Base-by-base conservation (phyloP, 2,888 invertebrate genomes). In the Nymphalis urticae region DNA sequence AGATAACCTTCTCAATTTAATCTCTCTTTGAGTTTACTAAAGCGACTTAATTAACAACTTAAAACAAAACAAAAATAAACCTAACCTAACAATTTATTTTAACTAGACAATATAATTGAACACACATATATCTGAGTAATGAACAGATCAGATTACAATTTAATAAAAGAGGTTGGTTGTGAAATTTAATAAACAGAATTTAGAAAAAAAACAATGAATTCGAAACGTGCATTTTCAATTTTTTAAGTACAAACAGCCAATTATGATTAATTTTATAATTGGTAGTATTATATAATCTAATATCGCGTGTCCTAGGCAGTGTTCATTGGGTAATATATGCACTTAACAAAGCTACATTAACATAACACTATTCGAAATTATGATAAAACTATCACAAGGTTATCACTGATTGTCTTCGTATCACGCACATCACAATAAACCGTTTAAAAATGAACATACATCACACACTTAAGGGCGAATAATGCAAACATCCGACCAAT, bases 261-360 rank as follows among this genome's bases (percentile, higher is more conserved):
- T 90, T 81, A 82, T 70, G 73, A 77, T 80, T 81, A 83, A 81
- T 86, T 85, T 80, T 77, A 75, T 76, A 71, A 69, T 66, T 66
- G 64, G 64, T 79, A 77, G 81, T 76, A 75, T 76, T 79, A 80
- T 77, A 75, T 76, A 76, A 76, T 77, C 77, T 81, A 82, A 79
- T 71, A 87, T 87, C 92, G 92, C 92, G 92, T 92, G 92, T 91
- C 91, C 92, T 87, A 90, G 82, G 83, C 88, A 86, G 81, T 82
- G 82, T 84, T 80, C 82, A 81, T 85, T 81, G 81, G 80, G 80
- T 76, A 77, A 78, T 74, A 72, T 56, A 73, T 64, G 79, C 79
- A 80, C 82, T 81, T 80, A 84, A 78, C 79, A 56, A 79, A 85
- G 83, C 85, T 85, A 82, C 72, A 76, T 75, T 82, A 77, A 75